phyloP scores from a whole-genome alignment of 2,888 invertebrate genomes.

The Archips xylosteana region DNA sequence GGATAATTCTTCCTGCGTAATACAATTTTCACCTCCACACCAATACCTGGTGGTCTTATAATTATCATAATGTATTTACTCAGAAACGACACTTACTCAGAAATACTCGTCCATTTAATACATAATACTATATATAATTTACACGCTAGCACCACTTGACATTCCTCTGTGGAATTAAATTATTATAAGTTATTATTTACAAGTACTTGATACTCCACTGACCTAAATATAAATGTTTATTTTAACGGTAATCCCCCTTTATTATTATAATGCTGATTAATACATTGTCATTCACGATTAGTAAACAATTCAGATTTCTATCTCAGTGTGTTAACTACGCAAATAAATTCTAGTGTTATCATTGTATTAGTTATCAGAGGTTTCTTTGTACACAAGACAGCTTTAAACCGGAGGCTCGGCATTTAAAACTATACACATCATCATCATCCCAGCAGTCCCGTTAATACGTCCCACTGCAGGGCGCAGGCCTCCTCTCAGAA shows the following conservation, averaged over 20 bases:
- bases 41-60: not conserved
- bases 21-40: not conserved
- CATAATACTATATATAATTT: conserved; percentile 20
- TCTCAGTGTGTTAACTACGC: conserved; percentile 32
- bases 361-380: conserved; percentile 6
- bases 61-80: not conserved
- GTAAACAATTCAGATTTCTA: conserved; percentile 34
- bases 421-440: no score
- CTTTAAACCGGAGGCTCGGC: not conserved
- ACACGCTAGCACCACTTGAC: conserved; percentile 24
- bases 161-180: conserved; percentile 34
- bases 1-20: no score
- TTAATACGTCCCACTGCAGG: no score
- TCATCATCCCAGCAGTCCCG: no score
- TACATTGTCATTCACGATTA: conserved; percentile 19
- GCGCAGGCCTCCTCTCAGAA: no score
- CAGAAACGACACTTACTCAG: conserved; percentile 1
- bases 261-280: conserved; percentile 46
- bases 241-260: conserved; percentile 51
- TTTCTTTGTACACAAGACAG: conserved; percentile 7
- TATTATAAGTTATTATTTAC: conserved; percentile 37
- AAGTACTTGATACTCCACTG: conserved; percentile 48
- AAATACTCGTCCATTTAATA: conserved; percentile 1
- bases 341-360: conserved; percentile 32
- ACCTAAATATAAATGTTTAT: conserved; percentile 51